Evolutionary conservation across 1,140 invertebrate species (phyloP).

Genomic region (Pantala flavescens): DNA sequence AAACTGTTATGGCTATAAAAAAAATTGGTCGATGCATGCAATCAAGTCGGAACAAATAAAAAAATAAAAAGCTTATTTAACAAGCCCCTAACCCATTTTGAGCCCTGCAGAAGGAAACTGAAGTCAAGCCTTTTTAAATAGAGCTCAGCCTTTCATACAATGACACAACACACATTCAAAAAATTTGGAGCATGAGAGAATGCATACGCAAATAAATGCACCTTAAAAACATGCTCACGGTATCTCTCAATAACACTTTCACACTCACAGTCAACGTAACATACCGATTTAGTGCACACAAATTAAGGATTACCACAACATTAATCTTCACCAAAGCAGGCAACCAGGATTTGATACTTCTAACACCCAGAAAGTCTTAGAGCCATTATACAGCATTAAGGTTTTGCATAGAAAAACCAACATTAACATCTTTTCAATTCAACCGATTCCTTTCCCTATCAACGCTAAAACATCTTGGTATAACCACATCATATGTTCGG

Average conservation of each 20-base stretch:
- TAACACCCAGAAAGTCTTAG: constrained; percentile 5
- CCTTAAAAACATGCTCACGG: not conserved
- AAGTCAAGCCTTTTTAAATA: constrained; percentile 5
- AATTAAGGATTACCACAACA: constrained; percentile 1
- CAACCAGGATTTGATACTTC: not conserved
- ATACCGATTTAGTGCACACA: not conserved
- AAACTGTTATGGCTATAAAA: not conserved
- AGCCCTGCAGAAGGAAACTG: constrained; percentile 7
- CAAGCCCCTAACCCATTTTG: not conserved
- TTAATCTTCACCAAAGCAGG: constrained; percentile 9
- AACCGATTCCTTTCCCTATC: not conserved
- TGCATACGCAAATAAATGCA: constrained; percentile 6
- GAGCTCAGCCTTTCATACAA: constrained; percentile 5
- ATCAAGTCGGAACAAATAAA: not conserved
- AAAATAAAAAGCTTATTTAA: not conserved
- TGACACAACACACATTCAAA: not conserved
- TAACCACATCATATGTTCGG: constrained; percentile 9
- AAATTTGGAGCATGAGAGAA: not conserved
- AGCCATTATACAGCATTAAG: not conserved
- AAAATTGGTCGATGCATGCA: not conserved
- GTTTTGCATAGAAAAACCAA: constrained; percentile 10
- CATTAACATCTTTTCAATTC: constrained; percentile 4
- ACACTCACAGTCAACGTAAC: constrained; percentile 5
- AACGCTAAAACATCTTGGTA: constrained; percentile 4
- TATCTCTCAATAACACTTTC: constrained; percentile 3